Evolutionary conservation across 2,797 vertebrate species (phyloP).

Genomic region (Decapterus maruadsi): DNA sequence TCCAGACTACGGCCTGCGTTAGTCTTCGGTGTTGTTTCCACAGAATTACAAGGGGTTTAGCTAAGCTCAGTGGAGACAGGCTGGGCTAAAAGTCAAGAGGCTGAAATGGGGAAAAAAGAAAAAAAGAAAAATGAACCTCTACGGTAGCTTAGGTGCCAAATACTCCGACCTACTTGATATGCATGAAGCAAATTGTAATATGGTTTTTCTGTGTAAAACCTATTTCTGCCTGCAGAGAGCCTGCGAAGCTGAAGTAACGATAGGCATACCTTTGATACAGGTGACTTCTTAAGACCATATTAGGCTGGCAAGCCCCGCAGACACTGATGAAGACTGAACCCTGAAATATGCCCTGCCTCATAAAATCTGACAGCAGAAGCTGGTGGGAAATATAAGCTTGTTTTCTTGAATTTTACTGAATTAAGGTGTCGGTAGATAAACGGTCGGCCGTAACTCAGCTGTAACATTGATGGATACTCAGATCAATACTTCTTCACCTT

Average conservation of each 20-base stretch:
- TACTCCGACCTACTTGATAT: slow-evolving; percentile 59
- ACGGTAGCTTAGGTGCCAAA: slow-evolving; percentile 59
- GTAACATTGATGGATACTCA: slow-evolving; percentile 35
- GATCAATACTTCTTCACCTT: slow-evolving; percentile 56
- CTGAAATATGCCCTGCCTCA: slow-evolving; percentile 64
- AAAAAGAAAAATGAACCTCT: slow-evolving; percentile 32
- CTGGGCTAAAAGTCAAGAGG: slow-evolving; percentile 44
- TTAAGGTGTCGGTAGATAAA: slow-evolving; percentile 52
- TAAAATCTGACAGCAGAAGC: slow-evolving; percentile 59
- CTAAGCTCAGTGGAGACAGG: slow-evolving; percentile 39
- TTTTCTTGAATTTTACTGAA: slow-evolving; percentile 60
- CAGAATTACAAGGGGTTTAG: slow-evolving; percentile 64
- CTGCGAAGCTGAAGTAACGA: slow-evolving; percentile 36
- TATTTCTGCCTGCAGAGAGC: slow-evolving; percentile 52
- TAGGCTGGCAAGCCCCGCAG: slow-evolving; percentile 36
- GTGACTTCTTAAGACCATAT: slow-evolving; percentile 62
- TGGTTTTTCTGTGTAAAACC: slow-evolving; percentile 49
- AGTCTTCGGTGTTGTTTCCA: slow-evolving; percentile 26
- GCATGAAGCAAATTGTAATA: slow-evolving; percentile 56
- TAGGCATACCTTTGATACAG: slow-evolving; percentile 58
- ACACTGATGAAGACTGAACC: slow-evolving; percentile 58
- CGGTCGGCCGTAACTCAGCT: slow-evolving; percentile 43
- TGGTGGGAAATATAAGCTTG: slow-evolving; percentile 43
- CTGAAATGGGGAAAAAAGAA: slow-evolving; percentile 16
- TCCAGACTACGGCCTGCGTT: slow-evolving; percentile 14